A percentile compares a stretch with the other conserved stretches of the same genome.
phyloP scores from a whole-genome alignment of 2,113 vertebrate species.

The Oryzias curvinotus region DNA sequence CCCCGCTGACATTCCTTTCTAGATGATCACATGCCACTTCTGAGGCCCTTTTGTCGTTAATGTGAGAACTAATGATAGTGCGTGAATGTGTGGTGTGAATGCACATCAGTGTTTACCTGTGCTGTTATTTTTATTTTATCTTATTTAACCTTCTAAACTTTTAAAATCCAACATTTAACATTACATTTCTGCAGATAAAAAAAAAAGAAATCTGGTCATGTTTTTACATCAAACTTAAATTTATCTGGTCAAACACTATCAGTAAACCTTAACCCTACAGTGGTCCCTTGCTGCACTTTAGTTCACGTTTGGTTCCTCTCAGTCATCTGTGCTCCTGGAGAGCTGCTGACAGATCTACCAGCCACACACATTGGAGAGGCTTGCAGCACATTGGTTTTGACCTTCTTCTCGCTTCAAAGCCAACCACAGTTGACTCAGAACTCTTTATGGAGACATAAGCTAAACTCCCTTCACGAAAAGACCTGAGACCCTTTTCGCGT shows the following conservation, averaged over 20 bases:
- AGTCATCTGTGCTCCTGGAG: conserved; percentile 42
- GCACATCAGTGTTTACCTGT: conserved; percentile 36
- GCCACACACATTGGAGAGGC: conserved; percentile 52
- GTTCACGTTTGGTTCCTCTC: conserved; percentile 51
- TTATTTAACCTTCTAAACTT: no score
- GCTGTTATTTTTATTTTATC: conserved; percentile 25
- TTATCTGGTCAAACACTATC: not conserved
- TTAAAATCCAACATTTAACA: no score
- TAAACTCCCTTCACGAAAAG: conserved; percentile 33
- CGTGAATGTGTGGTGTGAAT: conserved; percentile 16
- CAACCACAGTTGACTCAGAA: conserved; percentile 37
- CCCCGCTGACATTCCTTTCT: conserved; percentile 64
- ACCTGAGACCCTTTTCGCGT: conserved; percentile 19
- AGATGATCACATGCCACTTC: conserved; percentile 50
- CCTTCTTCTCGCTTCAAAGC: conserved; percentile 38
- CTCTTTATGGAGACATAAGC: conserved; percentile 47
- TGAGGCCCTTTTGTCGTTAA: conserved; percentile 50
- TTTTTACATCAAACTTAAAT: not conserved
- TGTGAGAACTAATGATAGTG: conserved; percentile 47
- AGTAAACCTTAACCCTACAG: conserved; percentile 11
- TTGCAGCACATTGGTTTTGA: conserved; percentile 35
- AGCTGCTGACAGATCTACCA: conserved; percentile 59
- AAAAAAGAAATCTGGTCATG: not conserved
- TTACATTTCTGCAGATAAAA: no score
- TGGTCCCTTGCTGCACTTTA: conserved; percentile 13